A percentile compares a stretch with the other conserved stretches of the same genome.
Conservation (phyloP, 2,113 vertebrate species). For the Ammodytes dubius region DNA sequence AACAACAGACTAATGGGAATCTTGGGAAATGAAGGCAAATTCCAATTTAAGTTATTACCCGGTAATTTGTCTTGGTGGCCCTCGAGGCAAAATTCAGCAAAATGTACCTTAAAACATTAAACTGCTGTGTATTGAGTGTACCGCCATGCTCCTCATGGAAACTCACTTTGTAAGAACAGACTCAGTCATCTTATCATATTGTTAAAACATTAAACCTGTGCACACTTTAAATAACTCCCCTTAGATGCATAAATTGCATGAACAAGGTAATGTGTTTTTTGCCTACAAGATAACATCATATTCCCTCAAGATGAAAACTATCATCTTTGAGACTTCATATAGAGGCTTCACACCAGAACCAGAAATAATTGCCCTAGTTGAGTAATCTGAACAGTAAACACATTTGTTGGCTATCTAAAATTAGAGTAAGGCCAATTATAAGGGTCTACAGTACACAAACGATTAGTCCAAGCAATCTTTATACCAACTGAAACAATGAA, state of each 20-base stretch:
- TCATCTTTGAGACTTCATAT: background rate
- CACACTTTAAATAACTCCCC: background rate
- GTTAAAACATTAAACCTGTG: background rate
- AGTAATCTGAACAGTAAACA: constrained; percentile 4
- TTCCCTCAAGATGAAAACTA: background rate
- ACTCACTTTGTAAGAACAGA: background rate
- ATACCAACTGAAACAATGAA: background rate
- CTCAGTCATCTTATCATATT: too few relatives aligned
- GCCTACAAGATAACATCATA: background rate
- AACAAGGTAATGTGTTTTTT: constrained; percentile 11
- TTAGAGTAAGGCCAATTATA: background rate
- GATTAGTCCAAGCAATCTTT: background rate
- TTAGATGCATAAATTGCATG: background rate
- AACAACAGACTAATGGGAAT: background rate
- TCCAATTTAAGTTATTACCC: background rate
- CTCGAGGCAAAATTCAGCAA: background rate
- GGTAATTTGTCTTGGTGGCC: background rate
- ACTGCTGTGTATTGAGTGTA: background rate
- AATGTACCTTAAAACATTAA: background rate
- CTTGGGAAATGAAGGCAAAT: constrained; percentile 4
- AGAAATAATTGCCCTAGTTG: background rate
- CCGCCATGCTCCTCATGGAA: background rate
- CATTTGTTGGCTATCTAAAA: background rate
- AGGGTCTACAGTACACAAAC: background rate
- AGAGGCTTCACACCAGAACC: background rate